Evolutionary conservation across 2,888 invertebrate genomes (phyloP), one percentile per base, ranked within the genome.

Genomic region (Dolomedes plantarius): DNA sequence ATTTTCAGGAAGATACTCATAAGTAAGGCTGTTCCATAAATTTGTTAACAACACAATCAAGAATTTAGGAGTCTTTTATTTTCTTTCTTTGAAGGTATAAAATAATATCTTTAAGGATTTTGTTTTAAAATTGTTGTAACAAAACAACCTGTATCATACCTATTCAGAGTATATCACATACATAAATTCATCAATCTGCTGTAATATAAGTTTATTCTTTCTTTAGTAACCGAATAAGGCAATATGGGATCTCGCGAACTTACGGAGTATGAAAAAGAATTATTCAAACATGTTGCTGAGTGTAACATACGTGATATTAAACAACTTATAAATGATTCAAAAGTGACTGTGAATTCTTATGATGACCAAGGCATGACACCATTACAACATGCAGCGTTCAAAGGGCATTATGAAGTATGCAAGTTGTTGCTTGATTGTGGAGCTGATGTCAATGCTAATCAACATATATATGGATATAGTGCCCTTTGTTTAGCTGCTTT

Each of bases 401-500:
- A 97, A 92, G 98, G 98, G 76, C 96, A 95, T 92, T 94, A 94
- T 91, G 96, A 97, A 90, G 94, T 97, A 90, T 96, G 96, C 88
- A 95, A 96, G 92, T 93, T 96, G 90, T 93, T 98, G 5, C 93
- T 98, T 46, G 96, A 97, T 11, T 92, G 97, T 95, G 99, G 98
- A 7, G 98, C 98, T 23, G 95, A 98, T 92, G 96, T 97, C 0
- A 97, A 98, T 91, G 94, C 95, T 29, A 96, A 96, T 86, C 94
- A 95, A 90, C 98, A 99, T 91, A 95, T 87, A 9, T 73, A 80
- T 90, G 95, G 95, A 77, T 99, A 99, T 91, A 96, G 98, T 0
- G 95, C 98, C 0, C 93, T 99, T 29, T 99, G 99, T 93, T 99
- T 99, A 92, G 99, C 97, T 16, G 98, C 97, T 0, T 92, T 99